Conservation (phyloP, 2,888 invertebrate genomes). For the Trisateles emortualis region DNA sequence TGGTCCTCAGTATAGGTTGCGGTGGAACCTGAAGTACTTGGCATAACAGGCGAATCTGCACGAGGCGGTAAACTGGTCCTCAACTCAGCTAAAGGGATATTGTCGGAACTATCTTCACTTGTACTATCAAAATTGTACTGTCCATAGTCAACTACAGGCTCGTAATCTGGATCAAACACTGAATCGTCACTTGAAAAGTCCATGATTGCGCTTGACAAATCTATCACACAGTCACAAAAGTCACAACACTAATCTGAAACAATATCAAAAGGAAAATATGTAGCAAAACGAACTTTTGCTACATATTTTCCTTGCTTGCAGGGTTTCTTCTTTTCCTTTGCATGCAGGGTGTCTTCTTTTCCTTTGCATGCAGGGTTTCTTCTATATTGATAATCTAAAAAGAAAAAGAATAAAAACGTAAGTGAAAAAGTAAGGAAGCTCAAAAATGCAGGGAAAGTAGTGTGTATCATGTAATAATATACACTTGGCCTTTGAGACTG, state of each 20-base stretch:
- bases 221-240: constrained; percentile 3
- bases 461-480: too few species aligned
- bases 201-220: constrained; percentile 8
- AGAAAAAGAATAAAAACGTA: neutral
- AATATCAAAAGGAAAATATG: neutral
- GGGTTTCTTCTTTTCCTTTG: neutral
- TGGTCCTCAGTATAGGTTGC: constrained; percentile 9
- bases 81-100: constrained; percentile 9
- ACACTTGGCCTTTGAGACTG: too few species aligned
- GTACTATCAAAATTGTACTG: constrained; percentile 7
- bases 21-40: constrained; percentile 13
- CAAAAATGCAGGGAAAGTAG: too few species aligned
- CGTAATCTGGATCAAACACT: constrained; percentile 6
- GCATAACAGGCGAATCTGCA: constrained; percentile 6
- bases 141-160: constrained; percentile 4
- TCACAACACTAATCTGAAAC: neutral
- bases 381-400: constrained; percentile 4
- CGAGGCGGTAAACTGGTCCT: constrained; percentile 7
- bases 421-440: too few species aligned
- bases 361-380: too few species aligned
- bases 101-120: constrained; percentile 4
- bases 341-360: too few species aligned
- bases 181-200: constrained; percentile 10
- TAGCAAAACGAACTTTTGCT: too few species aligned
- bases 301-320: neutral